These are phyloP conservation scores for Gymnopithys bicolor DNA, from an alignment of 2,797 vertebrate species.

Conservation along the genomic window DNA sequence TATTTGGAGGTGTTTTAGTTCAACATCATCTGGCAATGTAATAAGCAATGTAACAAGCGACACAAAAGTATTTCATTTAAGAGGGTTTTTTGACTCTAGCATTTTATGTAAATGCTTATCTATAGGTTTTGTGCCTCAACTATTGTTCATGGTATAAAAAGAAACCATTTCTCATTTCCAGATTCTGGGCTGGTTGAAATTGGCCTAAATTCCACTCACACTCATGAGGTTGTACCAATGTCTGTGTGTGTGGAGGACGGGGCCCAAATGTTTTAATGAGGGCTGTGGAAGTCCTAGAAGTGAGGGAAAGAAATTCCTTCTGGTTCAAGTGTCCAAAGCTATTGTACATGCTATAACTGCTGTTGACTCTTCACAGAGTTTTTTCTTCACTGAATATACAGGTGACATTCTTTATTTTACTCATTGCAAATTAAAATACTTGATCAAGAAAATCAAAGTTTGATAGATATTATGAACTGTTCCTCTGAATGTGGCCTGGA, in stretches of 20 bases:
- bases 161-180: neutral
- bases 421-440: neutral
- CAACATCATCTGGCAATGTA: neutral
- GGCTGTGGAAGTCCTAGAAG: neutral
- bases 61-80: neutral
- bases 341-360: neutral
- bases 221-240: neutral
- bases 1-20: neutral
- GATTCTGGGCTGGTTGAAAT: neutral
- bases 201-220: neutral
- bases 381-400: neutral
- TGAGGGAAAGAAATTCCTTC: neutral
- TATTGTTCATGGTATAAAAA: neutral
- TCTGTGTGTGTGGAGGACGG: neutral
- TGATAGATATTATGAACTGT: neutral
- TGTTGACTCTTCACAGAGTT: neutral
- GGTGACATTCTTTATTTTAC: neutral
- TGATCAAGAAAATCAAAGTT: neutral
- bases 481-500: neutral
- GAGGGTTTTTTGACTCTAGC: neutral
- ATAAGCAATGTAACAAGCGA: neutral
- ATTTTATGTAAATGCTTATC: neutral
- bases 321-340: neutral
- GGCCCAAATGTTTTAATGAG: neutral
- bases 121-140: neutral